A percentile compares a stretch with the other conserved stretches of the same genome.
phyloP scores from a whole-genome alignment of 2,113 vertebrate species.

The Dicentrarchus labrax region DNA sequence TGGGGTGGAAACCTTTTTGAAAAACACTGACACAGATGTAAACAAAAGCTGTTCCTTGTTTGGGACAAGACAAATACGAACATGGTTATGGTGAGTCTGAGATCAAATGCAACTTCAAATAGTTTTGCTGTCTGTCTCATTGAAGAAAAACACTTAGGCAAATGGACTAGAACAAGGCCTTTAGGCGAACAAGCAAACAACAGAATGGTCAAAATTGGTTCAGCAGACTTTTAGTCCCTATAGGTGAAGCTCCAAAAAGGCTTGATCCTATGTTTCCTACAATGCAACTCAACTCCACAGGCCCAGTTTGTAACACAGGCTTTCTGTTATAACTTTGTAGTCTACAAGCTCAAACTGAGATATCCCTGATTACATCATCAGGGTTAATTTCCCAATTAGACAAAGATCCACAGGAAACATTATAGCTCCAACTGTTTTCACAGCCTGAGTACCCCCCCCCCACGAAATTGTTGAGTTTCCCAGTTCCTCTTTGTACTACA shows the following conservation, averaged over 20 bases:
- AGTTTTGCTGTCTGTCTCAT: background rate
- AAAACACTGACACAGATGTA: background rate
- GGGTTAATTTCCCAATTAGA: background rate
- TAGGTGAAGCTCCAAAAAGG: background rate
- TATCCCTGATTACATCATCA: background rate
- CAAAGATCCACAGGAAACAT: background rate
- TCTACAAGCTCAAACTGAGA: background rate
- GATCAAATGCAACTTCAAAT: background rate
- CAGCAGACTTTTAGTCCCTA: background rate
- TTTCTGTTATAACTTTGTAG: background rate
- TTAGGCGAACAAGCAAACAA: background rate
- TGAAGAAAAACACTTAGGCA: background rate
- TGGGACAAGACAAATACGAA: slow-evolving; percentile 13
- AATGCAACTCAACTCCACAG: background rate
- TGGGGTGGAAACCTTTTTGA: background rate
- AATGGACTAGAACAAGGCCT: background rate
- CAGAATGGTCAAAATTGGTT: background rate
- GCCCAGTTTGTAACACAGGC: background rate
- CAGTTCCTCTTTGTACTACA: too few species aligned
- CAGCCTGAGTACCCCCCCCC: too few species aligned
- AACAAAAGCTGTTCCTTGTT: background rate
- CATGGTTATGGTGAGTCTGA: background rate
- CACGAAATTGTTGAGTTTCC: too few species aligned
- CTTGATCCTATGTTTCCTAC: background rate
- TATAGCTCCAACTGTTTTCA: too few species aligned